Evolutionary conservation across 2,113 vertebrate species (phyloP), one percentile per base, ranked within the genome.

Genomic region (Colius striatus): DNA sequence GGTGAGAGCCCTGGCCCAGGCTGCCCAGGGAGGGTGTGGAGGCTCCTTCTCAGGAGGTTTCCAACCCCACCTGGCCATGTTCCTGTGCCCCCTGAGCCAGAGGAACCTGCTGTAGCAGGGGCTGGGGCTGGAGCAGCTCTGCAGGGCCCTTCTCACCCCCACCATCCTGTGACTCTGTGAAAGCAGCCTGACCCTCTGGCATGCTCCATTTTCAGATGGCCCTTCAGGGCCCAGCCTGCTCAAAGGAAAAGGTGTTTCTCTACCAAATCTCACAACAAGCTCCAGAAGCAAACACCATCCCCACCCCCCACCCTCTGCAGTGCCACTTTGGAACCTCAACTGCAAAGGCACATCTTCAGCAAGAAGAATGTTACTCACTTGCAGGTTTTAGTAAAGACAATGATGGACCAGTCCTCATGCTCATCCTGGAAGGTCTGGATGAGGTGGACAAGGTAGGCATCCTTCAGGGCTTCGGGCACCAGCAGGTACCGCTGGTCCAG

Each of bases 321-420:
- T 0, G 3, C 1, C 10, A 13, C 22, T 20, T 5, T 10, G 26
- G 38, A 17, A 10, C 17, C 26, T 16, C 9, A 30, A 19, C 22
- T 6, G 9, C 29, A 43, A 54, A 8, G 36, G n/a, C 15, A 11
- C 3, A 0, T 1, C 1, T 6, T 1, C 4, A 1, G 13, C 9
- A 23, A 48, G 32, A 13, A 9, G 9, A 6, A 2, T 2, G 1
- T 0, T 8, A 43, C 99, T 97, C 97, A 99, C 99, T 99, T 99
- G 99, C 99, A 99, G 0, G 99, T 99, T 91, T 98, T 99, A 75
- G 99, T 99, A 85, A 99, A 99, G 96, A 99, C 98, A 62, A 99
- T 98, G 67, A 99, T 94, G 57, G 99, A 98, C 99, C 99, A 99
- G 92, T 99, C 99, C 16, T 98, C 94, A 1, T 99, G 99, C 72